Percentiles rank a stretch among this genome's conserved stretches.
Conservation (phyloP, 2,888 invertebrate species). For the Elegia similella region DNA sequence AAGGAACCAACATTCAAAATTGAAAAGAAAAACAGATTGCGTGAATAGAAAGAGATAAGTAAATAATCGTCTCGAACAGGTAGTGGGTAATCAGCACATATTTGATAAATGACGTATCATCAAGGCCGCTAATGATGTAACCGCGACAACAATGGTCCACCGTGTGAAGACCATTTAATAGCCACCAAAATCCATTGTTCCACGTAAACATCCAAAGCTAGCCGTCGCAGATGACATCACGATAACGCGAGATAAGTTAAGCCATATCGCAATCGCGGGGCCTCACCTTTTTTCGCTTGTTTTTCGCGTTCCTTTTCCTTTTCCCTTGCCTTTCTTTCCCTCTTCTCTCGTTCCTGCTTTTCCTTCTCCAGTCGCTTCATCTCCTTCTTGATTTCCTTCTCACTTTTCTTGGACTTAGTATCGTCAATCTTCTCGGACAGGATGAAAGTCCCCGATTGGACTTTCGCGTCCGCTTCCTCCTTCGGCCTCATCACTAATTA, state of each 20-base stretch:
- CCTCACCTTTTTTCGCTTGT: slow-evolving; percentile 68
- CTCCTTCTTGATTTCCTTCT: slow-evolving; percentile 78
- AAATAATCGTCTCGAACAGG: slow-evolving; percentile 28
- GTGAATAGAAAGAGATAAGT: not conserved
- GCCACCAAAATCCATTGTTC: slow-evolving; percentile 43
- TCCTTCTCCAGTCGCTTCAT: slow-evolving; percentile 76
- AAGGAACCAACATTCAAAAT: not conserved
- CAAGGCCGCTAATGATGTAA: slow-evolving; percentile 71
- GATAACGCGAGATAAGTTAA: slow-evolving; percentile 37
- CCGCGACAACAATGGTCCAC: slow-evolving; percentile 51
- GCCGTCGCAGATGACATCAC: slow-evolving; percentile 57
- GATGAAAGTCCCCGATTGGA: slow-evolving; percentile 79
- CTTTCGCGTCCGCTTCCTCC: slow-evolving; percentile 62
- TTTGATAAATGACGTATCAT: slow-evolving; percentile 50
- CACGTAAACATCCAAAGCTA: slow-evolving; percentile 30
- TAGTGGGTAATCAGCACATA: slow-evolving; percentile 47
- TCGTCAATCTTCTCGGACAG: slow-evolving; percentile 81
- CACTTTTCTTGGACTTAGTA: slow-evolving; percentile 70
- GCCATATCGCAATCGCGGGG: slow-evolving; percentile 18
- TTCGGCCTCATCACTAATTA: slow-evolving; percentile 66
- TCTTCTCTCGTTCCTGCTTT: slow-evolving; percentile 72
- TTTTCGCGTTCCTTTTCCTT: slow-evolving; percentile 76
- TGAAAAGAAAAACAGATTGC: not conserved
- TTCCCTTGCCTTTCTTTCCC: slow-evolving; percentile 75
- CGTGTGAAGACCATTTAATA: slow-evolving; percentile 43